Base-by-base conservation (phyloP, 1,140 invertebrate genomes). In the Drosophila lacertosa region DNA sequence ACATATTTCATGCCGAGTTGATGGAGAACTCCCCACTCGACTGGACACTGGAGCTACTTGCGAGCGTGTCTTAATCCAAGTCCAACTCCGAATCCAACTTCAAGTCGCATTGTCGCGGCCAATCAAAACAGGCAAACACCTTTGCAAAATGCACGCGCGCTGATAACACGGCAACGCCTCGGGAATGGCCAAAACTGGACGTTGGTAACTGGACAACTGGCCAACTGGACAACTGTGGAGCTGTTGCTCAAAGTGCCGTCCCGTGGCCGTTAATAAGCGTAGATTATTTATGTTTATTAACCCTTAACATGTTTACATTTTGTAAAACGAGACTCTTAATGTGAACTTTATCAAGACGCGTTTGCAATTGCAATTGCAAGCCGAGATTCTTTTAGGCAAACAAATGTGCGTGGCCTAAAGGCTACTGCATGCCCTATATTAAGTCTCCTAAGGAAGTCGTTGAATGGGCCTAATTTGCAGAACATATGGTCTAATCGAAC, bases 251-350 rank as follows among this genome's bases (percentile, higher is more conserved):
- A 67, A 60, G 54, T 60, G 69, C 55, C 58, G 69, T 75, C 67
- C 76, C 66, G 58, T 65, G 63, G 54, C 82, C 70, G 78, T 88
- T 90, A 90, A 90, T 90, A 90, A 90, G 89, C 80, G 72, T 73
- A 81, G 89, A 90, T 90, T 90, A 90, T 90, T 90, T 90, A 89
- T 90, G 89, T 90, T 90, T 90, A 90, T 90, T 89, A 90, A 86
- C 89, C 80, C 80, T 90, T 89, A 88, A 89, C 89, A 90, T 89
- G 89, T 90, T 90, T 90, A 90, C 89, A 90, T 90, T 90, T 90
- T 90, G 89, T 90, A 90, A 90, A 90, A 90, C 86, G 89, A 90
- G 89, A 90, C 75, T 90, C 83, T 90, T 90, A 90, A 90, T 90
- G 89, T 90, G 89, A 90, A 90, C 84, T 90, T 90, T 90, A 90